Percentiles rank a stretch among this genome's conserved stretches.
These are phyloP conservation scores for Motacilla alba DNA, from an alignment of 2,113 vertebrate genomes.

Conservation along the genomic window DNA sequence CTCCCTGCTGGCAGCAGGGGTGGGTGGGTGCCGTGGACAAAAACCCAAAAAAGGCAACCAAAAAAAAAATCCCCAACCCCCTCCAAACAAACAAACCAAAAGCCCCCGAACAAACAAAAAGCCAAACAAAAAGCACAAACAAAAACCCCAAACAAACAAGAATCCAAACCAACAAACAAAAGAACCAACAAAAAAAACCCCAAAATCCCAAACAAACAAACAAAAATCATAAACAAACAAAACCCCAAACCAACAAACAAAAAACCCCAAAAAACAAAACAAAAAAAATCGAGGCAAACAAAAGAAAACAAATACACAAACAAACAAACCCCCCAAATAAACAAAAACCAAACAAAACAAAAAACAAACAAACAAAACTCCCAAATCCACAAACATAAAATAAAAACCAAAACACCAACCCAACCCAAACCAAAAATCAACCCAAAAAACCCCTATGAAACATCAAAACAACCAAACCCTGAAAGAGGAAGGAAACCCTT, in stretches of 20 bases:
- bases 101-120: not conserved
- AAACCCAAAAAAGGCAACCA: not conserved
- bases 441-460: rapidly evolving
- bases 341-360: not conserved
- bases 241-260: not conserved
- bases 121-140: not conserved
- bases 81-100: not conserved
- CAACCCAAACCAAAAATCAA: not conserved
- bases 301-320: not conserved
- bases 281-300: not conserved
- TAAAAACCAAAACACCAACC: not conserved
- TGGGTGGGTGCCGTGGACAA: not conserved
- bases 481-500: not conserved
- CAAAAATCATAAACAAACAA: not conserved
- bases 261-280: not conserved
- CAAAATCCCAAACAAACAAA: not conserved
- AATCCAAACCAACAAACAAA: not conserved
- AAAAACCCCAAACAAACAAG: not conserved
- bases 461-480: not conserved
- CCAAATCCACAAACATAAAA: not conserved
- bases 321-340: not conserved
- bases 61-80: not conserved
- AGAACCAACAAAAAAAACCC: not conserved
- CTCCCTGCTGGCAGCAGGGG: not conserved
- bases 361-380: not conserved